A percentile compares a stretch with the other conserved stretches of the same genome.
Conservation (phyloP, 2,797 vertebrate species). For the Tamandua tetradactyla region DNA sequence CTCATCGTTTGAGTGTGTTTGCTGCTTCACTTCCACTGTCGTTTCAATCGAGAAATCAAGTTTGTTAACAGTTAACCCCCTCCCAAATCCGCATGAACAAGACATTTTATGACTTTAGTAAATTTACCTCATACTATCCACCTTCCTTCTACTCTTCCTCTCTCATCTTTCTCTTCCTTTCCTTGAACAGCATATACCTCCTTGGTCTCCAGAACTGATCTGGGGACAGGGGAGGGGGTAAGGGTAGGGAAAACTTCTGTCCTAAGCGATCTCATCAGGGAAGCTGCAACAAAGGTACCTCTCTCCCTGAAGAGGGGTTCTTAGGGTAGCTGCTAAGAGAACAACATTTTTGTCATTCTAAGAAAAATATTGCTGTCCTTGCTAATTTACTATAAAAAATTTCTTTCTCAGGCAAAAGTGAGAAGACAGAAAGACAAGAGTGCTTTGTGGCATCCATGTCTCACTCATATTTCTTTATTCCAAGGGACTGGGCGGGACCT, state of each 20-base stretch:
- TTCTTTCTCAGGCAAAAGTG: background rate
- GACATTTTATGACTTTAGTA: background rate
- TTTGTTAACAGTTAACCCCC: background rate
- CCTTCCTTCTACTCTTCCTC: background rate
- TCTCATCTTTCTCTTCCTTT: background rate
- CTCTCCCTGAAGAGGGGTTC: background rate
- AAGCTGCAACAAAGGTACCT: background rate
- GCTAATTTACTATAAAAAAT: background rate
- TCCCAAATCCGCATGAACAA: background rate
- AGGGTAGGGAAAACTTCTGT: background rate
- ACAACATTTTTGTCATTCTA: background rate
- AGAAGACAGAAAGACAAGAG: background rate
- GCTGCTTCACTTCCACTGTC: background rate
- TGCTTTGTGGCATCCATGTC: background rate
- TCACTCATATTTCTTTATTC: background rate
- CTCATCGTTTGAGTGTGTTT: background rate
- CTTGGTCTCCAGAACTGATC: background rate
- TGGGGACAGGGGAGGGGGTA: background rate
- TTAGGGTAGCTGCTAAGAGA: background rate
- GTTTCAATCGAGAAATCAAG: background rate
- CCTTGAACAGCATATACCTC: background rate
- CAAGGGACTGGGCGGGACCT: background rate
- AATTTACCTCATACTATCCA: background rate
- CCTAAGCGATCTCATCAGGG: background rate
- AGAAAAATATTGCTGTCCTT: conserved; percentile 1